Conservation (phyloP, 92 coral and sea anemone species). For the Micromussa lordhowensis region DNA sequence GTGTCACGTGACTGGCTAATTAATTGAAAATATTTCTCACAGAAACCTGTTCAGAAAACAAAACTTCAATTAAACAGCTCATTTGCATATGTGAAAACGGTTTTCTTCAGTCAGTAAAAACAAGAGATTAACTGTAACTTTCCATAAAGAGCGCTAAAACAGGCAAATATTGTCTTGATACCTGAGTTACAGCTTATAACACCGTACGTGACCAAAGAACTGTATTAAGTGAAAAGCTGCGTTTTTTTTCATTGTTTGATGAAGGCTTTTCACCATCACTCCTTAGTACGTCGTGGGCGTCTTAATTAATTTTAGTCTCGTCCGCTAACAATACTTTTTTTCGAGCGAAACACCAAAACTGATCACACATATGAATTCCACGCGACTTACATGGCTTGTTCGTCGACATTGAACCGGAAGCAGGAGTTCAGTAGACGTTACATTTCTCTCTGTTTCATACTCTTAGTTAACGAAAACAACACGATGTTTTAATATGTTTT, state of each 20-base stretch:
- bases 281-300: background rate
- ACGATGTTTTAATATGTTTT: background rate
- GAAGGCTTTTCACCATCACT: background rate
- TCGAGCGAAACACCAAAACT: background rate
- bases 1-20: slow-evolving; percentile 33
- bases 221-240: background rate
- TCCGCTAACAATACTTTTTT: background rate
- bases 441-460: background rate
- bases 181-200: background rate
- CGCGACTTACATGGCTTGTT: background rate
- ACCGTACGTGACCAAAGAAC: background rate
- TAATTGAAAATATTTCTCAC: background rate
- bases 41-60: background rate
- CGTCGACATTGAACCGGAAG: background rate
- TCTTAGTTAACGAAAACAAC: background rate
- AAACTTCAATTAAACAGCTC: background rate
- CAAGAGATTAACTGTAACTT: background rate
- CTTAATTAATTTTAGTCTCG: background rate
- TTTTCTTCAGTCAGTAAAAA: background rate
- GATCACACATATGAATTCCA: background rate
- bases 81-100: slow-evolving; percentile 35
- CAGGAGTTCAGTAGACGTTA: too few species aligned
- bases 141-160: background rate
- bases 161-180: background rate
- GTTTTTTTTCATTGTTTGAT: background rate